phyloP scores from a whole-genome alignment of 2,888 invertebrate genomes.

The Mechanitis messenoides region DNA sequence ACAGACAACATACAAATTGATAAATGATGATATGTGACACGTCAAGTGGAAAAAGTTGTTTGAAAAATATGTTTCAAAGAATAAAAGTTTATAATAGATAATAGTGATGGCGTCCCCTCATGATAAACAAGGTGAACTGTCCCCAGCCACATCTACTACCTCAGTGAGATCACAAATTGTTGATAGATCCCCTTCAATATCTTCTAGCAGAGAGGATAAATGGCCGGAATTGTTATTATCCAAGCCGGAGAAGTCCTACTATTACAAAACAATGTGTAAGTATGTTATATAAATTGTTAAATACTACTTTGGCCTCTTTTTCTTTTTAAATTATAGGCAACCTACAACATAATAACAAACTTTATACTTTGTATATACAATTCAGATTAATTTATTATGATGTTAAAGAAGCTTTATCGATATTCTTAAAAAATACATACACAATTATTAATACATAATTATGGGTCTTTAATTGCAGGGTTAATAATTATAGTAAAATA shows the following conservation, averaged over 20 bases:
- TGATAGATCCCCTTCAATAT: constrained; percentile 61
- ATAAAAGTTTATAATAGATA: constrained; percentile 25
- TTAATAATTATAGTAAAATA: too few species aligned
- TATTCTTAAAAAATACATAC: too few species aligned
- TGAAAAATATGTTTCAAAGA: constrained; percentile 39
- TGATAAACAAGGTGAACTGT: constrained; percentile 50
- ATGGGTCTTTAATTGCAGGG: too few species aligned
- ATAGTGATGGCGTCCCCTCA: constrained; percentile 57
- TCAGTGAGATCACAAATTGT: constrained; percentile 53
- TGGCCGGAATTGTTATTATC: constrained; percentile 72
- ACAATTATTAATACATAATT: too few species aligned
- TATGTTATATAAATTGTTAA: constrained; percentile 24
- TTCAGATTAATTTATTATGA: too few species aligned
- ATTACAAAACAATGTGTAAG: constrained; percentile 65
- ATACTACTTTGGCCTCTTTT: too few species aligned
- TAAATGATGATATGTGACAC: constrained; percentile 21
- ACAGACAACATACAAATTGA: constrained; percentile 3
- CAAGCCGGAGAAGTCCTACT: constrained; percentile 64
- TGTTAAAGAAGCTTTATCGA: too few species aligned
- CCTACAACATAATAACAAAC: too few species aligned
- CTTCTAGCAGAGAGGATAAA: constrained; percentile 63
- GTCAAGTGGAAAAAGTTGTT: constrained; percentile 22
- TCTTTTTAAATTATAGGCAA: too few species aligned
- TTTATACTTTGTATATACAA: too few species aligned
- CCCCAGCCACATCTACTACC: constrained; percentile 56